Evolutionary conservation across 37 sponge, comb jelly and placozoan genomes (phyloP).

Genomic region (Spongia lamella): DNA sequence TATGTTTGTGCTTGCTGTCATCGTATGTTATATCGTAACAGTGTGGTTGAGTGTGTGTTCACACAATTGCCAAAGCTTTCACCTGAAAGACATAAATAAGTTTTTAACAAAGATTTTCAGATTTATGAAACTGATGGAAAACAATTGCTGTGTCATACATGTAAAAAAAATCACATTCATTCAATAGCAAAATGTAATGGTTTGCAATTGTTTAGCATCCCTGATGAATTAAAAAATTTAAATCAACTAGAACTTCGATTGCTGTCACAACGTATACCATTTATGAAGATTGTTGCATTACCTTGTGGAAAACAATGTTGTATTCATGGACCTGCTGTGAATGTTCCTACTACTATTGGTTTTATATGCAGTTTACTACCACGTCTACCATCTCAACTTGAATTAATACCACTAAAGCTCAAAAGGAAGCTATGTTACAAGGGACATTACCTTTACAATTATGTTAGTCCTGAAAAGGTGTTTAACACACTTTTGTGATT

Average conservation of each 20-base stretch:
- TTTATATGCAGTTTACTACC: too few relatives aligned
- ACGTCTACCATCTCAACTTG: too few relatives aligned
- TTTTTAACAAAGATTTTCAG: too few relatives aligned
- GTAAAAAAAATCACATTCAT: background rate
- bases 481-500: too few relatives aligned
- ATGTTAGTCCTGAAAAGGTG: too few relatives aligned
- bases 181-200: background rate
- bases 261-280: constrained; percentile 6
- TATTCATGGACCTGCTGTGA: constrained; percentile 39
- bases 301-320: constrained; percentile 21
- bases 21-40: constrained; percentile 19
- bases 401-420: too few relatives aligned
- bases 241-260: constrained; percentile 9
- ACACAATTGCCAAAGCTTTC: too few relatives aligned
- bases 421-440: too few relatives aligned
- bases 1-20: constrained; percentile 21
- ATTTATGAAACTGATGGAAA: too few relatives aligned
- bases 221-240: constrained; percentile 7
- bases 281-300: constrained; percentile 31
- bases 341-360: background rate
- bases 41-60: background rate
- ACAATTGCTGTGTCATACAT: too few relatives aligned
- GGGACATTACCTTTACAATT: too few relatives aligned
- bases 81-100: too few relatives aligned
- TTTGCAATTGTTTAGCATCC: background rate